A percentile compares a stretch with the other conserved stretches of the same genome.
Conservation (phyloP, 2,113 vertebrate genomes). For the Anser brachyrhynchus region DNA sequence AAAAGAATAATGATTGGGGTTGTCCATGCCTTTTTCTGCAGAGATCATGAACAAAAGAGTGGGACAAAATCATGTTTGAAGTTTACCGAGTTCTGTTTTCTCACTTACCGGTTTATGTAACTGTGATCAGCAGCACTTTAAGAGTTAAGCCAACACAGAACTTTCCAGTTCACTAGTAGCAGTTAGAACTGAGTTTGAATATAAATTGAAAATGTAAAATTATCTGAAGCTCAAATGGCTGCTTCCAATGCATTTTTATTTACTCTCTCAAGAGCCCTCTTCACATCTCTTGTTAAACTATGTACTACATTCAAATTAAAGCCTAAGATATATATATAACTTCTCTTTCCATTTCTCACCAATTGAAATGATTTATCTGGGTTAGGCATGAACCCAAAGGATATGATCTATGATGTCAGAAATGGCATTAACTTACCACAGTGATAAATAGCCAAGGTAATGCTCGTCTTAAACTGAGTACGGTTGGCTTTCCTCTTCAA, state of each 20-base stretch:
- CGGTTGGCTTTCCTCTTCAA: neutral
- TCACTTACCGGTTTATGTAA: neutral
- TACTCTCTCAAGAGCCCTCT: neutral
- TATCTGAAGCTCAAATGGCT: neutral
- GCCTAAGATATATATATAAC: neutral
- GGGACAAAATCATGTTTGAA: neutral
- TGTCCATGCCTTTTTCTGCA: neutral
- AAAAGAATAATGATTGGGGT: neutral
- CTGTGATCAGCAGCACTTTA: neutral
- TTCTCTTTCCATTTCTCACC: neutral
- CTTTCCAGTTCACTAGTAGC: constrained; percentile 1
- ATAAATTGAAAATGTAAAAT: neutral
- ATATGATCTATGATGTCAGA: neutral
- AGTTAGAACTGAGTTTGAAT: constrained; percentile 6
- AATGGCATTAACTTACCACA: neutral
- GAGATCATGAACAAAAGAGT: neutral
- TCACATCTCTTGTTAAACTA: neutral
- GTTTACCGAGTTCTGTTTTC: neutral
- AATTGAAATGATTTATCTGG: neutral
- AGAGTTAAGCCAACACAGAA: neutral
- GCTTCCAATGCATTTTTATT: neutral
- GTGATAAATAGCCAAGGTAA: neutral
- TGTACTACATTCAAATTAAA: neutral
- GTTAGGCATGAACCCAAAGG: neutral
- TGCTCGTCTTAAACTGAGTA: neutral